phyloP scores from a whole-genome alignment of 2,113 vertebrate genomes.

The Corythoichthys haematopterus region DNA sequence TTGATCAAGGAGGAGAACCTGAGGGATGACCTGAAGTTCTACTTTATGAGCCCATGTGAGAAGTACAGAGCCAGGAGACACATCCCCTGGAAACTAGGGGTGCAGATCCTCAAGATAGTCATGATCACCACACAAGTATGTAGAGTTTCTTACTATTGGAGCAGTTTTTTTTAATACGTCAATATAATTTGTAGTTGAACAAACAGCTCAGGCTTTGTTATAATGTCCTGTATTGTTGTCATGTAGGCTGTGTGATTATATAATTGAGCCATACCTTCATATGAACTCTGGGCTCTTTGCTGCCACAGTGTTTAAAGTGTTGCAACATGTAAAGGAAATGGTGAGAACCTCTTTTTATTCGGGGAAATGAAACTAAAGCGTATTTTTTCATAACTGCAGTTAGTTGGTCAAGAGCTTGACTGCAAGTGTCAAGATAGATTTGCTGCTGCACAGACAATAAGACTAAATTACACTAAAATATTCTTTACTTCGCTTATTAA shows the following conservation, averaged over 20 bases:
- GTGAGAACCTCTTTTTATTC: neutral
- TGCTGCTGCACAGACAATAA: no score
- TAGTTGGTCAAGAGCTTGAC: neutral
- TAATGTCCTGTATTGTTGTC: neutral
- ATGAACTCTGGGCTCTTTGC: neutral
- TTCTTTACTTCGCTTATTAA: no score
- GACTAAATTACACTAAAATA: no score
- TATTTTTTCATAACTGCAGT: neutral
- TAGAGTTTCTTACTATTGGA: neutral
- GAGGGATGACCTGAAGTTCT: constrained; percentile 88
- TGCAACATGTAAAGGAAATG: neutral
- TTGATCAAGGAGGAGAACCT: constrained; percentile 72
- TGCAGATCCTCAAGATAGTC: constrained; percentile 94
- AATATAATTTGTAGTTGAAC: neutral
- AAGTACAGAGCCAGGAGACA: constrained; percentile 86
- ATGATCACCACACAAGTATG: constrained; percentile 94
- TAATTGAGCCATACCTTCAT: neutral
- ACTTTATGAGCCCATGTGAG: constrained; percentile 98
- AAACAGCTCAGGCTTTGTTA: neutral
- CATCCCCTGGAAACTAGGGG: constrained; percentile 89
- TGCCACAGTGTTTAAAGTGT: neutral
- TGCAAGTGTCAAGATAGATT: no score
- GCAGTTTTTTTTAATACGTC: neutral
- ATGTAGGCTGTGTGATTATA: neutral
- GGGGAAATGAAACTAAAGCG: neutral